Conservation (phyloP, 2,113 vertebrate genomes). For the Cervus canadensis region DNA sequence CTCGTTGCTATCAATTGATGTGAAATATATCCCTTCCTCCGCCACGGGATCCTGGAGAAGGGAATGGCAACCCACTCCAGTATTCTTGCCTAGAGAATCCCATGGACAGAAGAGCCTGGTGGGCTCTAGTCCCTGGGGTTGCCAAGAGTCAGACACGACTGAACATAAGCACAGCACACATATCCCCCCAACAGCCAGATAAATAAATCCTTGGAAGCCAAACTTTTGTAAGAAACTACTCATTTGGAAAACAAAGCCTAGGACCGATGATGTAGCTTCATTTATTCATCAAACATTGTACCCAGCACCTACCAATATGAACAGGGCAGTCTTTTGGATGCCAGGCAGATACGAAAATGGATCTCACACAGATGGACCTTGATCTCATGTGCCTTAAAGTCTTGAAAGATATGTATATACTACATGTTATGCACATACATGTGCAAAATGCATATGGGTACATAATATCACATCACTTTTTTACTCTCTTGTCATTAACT, state of each 20-base stretch:
- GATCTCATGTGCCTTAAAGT: neutral
- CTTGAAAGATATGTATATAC: neutral
- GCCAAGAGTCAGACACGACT: neutral
- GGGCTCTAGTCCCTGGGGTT: neutral
- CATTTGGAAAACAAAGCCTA: neutral
- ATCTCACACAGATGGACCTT: neutral
- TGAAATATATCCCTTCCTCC: neutral
- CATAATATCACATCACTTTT: neutral
- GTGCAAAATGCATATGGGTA: no score
- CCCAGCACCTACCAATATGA: neutral
- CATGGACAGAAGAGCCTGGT: neutral
- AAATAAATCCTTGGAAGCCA: neutral
- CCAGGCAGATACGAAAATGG: neutral
- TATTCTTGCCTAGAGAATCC: neutral
- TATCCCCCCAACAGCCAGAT: neutral
- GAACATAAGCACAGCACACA: neutral
- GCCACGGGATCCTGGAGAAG: neutral
- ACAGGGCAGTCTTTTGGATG: neutral
- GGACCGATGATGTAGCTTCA: neutral
- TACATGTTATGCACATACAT: neutral
- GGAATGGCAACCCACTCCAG: neutral
- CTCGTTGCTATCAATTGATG: neutral
- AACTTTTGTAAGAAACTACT: neutral
- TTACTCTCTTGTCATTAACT: neutral
- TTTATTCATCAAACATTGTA: neutral